These are phyloP conservation scores for Diadumene lineata DNA, from an alignment of 92 coral and sea anemone genomes.

Conservation along the genomic window DNA sequence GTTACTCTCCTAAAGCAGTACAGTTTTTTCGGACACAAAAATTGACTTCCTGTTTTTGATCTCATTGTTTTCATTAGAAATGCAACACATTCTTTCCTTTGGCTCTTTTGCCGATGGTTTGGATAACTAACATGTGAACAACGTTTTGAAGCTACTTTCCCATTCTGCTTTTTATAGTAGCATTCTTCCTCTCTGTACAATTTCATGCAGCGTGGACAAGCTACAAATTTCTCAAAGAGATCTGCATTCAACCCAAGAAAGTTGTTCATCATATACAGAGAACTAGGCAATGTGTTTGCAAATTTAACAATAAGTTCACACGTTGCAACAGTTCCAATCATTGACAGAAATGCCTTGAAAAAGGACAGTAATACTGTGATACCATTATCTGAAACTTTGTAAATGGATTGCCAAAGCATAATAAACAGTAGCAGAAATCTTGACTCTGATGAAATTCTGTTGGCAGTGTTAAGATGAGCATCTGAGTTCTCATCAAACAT, in stretches of 20 bases:
- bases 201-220: conserved; percentile 18
- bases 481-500: no score
- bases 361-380: conserved; percentile 5
- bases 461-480: no score
- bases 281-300: conserved; percentile 2
- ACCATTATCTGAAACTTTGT: conserved; percentile 13
- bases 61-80: conserved; percentile 19
- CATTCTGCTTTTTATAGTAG: not conserved
- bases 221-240: conserved; percentile 16
- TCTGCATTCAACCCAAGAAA: not conserved
- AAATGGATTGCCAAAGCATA: conserved; percentile 23
- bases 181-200: conserved; percentile 14
- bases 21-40: conserved; percentile 5
- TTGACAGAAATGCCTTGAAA: conserved; percentile 1
- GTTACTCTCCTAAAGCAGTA: conserved; percentile 18
- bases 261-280: not conserved
- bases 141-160: not conserved
- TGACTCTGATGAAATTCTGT: conserved; percentile 26
- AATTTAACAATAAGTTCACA: not conserved
- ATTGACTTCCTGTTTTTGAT: conserved; percentile 13
- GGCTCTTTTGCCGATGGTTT: conserved; percentile 1
- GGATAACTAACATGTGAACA: conserved; percentile 20
- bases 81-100: conserved; percentile 28
- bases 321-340: not conserved
- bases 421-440: conserved; percentile 1